These are phyloP conservation scores for Clarias macrocephalus DNA, from an alignment of 2,113 vertebrate genomes.

Conservation along the genomic window DNA sequence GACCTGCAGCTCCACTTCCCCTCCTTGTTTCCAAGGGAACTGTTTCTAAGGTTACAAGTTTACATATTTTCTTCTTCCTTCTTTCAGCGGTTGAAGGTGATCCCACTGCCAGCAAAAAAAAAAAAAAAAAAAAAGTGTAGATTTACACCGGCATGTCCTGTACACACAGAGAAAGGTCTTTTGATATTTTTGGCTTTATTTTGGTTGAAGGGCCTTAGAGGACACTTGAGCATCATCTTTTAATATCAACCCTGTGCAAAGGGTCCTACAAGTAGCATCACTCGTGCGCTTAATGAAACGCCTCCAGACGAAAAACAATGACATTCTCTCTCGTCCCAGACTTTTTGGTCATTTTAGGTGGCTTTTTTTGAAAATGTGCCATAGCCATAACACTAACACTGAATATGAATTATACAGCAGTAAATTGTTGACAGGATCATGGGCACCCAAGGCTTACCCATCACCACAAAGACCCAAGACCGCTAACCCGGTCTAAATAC, in stretches of 20 bases:
- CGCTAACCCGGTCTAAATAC: too few relatives aligned
- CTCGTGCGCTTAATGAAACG: constrained; percentile 22
- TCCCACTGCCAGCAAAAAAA: constrained; percentile 30
- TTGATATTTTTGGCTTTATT: constrained; percentile 17
- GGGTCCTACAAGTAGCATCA: background rate
- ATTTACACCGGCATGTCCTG: constrained; percentile 1
- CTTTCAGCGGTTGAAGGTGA: constrained; percentile 34
- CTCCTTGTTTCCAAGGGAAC: constrained; percentile 62
- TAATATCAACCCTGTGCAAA: constrained; percentile 26
- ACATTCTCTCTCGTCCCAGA: background rate
- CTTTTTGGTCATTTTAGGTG: constrained; percentile 27
- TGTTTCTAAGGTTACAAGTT: constrained; percentile 63
- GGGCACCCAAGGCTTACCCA: too few relatives aligned
- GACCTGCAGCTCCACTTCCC: constrained; percentile 45
- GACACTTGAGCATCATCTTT: constrained; percentile 2
- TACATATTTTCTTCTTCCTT: constrained; percentile 42
- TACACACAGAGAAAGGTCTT: background rate
- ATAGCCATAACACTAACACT: background rate
- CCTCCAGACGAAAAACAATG: background rate
- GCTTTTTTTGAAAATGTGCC: constrained; percentile 40
- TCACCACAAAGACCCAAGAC: too few relatives aligned
- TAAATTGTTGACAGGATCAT: too few relatives aligned
- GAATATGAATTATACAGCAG: too few relatives aligned
- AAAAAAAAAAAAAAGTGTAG: constrained; percentile 3
- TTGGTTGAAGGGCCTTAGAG: constrained; percentile 25